Percentiles rank a stretch among this genome's conserved stretches.
Conservation (phyloP, 2,797 vertebrate genomes). For the Megaceryle alcyon region DNA sequence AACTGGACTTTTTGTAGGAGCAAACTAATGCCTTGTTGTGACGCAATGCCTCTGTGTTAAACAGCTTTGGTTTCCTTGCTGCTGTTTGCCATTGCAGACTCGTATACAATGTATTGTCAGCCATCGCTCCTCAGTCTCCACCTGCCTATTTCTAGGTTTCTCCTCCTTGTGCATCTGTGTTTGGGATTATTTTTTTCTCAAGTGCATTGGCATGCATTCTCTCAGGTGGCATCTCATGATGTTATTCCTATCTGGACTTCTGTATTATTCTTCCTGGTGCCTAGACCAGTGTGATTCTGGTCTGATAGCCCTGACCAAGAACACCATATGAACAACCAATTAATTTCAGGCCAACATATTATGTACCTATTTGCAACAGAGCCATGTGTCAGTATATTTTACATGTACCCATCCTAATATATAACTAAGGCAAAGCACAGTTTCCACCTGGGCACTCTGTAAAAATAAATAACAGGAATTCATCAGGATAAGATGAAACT, state of each 20-base stretch:
- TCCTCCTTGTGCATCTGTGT: conserved; percentile 73
- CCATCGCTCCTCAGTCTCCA: conserved; percentile 72
- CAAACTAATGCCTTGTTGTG: conserved; percentile 53
- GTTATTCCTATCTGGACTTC: conserved; percentile 66
- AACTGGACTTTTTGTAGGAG: background rate
- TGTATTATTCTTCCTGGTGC: conserved; percentile 29
- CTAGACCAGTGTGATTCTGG: background rate
- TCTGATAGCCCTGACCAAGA: conserved; percentile 37
- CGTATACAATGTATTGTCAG: conserved; percentile 64
- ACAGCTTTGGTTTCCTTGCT: conserved; percentile 72
- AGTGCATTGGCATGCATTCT: conserved; percentile 64
- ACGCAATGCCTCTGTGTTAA: conserved; percentile 63
- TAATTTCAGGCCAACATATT: background rate
- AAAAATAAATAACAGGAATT: conserved; percentile 14
- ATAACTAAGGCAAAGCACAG: background rate
- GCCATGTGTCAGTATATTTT: background rate
- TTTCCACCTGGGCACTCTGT: background rate
- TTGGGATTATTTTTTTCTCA: conserved; percentile 69
- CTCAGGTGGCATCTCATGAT: conserved; percentile 74
- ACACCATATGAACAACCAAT: background rate
- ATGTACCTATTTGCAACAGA: background rate
- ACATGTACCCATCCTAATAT: background rate
- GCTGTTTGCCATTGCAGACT: conserved; percentile 71
- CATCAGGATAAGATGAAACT: background rate
- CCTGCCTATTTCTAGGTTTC: conserved; percentile 69